These are phyloP conservation scores for Papilio demoleus DNA, from an alignment of 2,888 invertebrate species.

Conservation along the genomic window DNA sequence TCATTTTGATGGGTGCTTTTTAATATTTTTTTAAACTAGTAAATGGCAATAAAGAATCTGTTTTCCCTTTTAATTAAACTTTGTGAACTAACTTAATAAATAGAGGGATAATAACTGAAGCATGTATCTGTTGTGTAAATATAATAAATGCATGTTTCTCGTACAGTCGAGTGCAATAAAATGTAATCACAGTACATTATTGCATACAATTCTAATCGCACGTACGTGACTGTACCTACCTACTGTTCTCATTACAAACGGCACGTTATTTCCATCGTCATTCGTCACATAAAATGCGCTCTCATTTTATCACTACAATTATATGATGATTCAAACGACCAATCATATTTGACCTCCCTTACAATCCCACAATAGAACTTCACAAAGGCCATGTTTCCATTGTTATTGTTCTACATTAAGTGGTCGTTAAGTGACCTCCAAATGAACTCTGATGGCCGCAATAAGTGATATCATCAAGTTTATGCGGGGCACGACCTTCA, in stretches of 20 bases:
- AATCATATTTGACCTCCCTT: constrained; percentile 51
- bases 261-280: constrained; percentile 45
- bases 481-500: constrained; percentile 69
- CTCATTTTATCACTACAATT: constrained; percentile 56
- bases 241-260: constrained; percentile 41
- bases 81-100: no score
- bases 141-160: neutral
- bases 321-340: constrained; percentile 63
- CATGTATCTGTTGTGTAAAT: no score
- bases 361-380: constrained; percentile 45
- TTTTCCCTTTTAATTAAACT: no score
- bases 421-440: constrained; percentile 57
- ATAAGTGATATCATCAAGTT: constrained; percentile 64
- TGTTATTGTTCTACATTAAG: constrained; percentile 41
- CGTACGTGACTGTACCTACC: constrained; percentile 17
- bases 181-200: neutral
- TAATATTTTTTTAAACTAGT: no score
- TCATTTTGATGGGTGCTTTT: no score
- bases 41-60: no score
- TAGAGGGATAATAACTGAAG: no score
- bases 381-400: constrained; percentile 36
- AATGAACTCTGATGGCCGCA: constrained; percentile 51
- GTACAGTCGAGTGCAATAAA: constrained; percentile 12
- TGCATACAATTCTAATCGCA: neutral
- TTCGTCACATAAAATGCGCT: constrained; percentile 54